Evolutionary conservation across 2,888 invertebrate genomes (phyloP).

Genomic region (Silvanus unidentatus): DNA sequence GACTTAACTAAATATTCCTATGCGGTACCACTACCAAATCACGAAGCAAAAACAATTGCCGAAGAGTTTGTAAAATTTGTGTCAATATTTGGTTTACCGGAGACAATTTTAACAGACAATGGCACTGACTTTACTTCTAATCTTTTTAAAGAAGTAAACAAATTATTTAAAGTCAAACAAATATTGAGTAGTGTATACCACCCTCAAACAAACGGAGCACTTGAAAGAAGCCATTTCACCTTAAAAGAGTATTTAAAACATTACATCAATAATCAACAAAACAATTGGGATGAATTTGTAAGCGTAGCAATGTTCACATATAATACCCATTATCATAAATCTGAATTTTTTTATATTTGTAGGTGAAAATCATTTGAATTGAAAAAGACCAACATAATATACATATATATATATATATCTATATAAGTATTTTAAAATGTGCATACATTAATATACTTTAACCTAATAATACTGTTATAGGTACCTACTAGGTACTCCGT

Average conservation of each 20-base stretch:
- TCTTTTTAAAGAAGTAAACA: conserved; percentile 26
- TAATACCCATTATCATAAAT: conserved; percentile 27
- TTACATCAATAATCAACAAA: conserved; percentile 26
- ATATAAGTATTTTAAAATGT: no score
- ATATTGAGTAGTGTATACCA: conserved; percentile 21
- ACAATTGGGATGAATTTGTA: conserved; percentile 34
- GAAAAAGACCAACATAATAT: neutral
- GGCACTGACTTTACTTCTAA: conserved; percentile 27
- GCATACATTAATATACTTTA: no score
- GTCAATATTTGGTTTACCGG: conserved; percentile 27
- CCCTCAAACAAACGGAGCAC: conserved; percentile 19
- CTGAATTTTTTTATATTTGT: conserved; percentile 28
- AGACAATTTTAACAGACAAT: conserved; percentile 28
- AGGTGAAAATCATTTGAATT: conserved; percentile 16
- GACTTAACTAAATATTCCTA: conserved; percentile 33
- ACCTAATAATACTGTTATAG: no score
- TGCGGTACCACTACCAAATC: conserved; percentile 30
- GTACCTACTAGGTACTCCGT: no score
- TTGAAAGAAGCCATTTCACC: conserved; percentile 33
- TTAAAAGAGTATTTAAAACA: conserved; percentile 31
- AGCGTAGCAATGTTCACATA: conserved; percentile 29
- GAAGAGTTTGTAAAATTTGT: conserved; percentile 23
- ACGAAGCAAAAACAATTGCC: conserved; percentile 30
- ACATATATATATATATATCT: no score
- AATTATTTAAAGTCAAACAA: conserved; percentile 14